phyloP scores from a whole-genome alignment of 2,113 vertebrate genomes.

The Oenanthe melanoleuca region DNA sequence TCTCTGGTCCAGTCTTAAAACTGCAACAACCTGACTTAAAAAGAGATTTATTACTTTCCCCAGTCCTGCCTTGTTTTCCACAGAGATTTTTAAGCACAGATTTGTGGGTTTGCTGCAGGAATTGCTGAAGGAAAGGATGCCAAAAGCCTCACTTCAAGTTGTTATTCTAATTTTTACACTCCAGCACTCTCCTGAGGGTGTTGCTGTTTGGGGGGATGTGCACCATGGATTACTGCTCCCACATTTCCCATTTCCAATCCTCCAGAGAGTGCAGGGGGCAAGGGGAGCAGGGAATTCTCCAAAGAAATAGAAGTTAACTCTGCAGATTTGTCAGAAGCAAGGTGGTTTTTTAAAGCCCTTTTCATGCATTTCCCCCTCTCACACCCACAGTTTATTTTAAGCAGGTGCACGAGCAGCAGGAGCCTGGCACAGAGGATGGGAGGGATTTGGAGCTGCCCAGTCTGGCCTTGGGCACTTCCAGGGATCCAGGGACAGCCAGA shows the following conservation, averaged over 20 bases:
- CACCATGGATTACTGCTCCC: background rate
- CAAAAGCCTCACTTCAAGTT: too few relatives aligned
- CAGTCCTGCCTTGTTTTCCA: too few relatives aligned
- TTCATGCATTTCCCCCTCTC: background rate
- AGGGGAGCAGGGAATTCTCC: background rate
- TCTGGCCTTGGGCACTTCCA: background rate
- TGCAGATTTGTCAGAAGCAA: background rate
- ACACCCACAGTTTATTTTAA: background rate
- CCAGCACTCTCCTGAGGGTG: too few relatives aligned
- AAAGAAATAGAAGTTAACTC: too few relatives aligned
- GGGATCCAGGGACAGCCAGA: background rate
- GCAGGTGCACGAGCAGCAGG: background rate
- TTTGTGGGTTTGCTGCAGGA: too few relatives aligned
- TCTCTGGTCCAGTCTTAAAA: too few relatives aligned
- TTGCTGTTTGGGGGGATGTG: background rate
- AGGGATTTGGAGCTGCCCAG: background rate
- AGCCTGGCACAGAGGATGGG: background rate
- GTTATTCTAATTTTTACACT: too few relatives aligned
- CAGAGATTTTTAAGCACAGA: too few relatives aligned
- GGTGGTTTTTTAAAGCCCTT: background rate
- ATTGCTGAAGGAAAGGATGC: too few relatives aligned
- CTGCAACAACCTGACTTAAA: too few relatives aligned
- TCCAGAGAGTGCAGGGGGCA: too few relatives aligned
- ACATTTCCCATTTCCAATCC: background rate
- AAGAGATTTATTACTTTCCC: too few relatives aligned